These are phyloP conservation scores for Sciaenops ocellatus DNA, from an alignment of 2,797 vertebrate species.

Conservation along the genomic window DNA sequence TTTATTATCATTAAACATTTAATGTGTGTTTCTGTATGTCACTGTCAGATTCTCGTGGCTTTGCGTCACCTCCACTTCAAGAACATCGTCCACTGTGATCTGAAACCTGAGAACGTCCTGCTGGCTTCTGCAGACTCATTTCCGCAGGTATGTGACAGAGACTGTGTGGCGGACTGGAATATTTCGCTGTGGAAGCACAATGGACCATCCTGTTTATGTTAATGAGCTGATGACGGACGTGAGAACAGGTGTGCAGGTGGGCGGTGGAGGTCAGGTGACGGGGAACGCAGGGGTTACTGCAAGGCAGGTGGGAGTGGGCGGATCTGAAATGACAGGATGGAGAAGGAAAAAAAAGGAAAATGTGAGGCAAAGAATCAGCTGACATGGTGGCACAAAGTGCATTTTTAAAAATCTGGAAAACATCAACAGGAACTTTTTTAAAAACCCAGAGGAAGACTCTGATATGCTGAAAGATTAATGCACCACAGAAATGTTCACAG, in stretches of 20 bases:
- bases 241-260: not conserved
- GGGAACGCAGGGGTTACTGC: not conserved
- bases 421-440: too few relatives aligned
- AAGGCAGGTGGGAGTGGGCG: not conserved
- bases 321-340: not conserved
- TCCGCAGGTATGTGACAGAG: slow-evolving; percentile 87
- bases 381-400: not conserved
- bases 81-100: slow-evolving; percentile 98
- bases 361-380: not conserved
- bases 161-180: too few relatives aligned
- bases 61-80: slow-evolving; percentile 98
- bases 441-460: not conserved
- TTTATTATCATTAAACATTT: too few relatives aligned
- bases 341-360: not conserved
- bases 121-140: slow-evolving; percentile 94
- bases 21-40: slow-evolving; percentile 3
- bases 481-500: not conserved
- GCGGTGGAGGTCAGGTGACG: not conserved
- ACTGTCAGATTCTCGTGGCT: slow-evolving; percentile 92
- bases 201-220: not conserved
- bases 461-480: not conserved
- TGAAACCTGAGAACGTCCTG: slow-evolving; percentile 97
- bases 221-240: not conserved
- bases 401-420: not conserved
- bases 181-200: too few relatives aligned